A percentile compares a stretch with the other conserved stretches of the same genome.
Evolutionary conservation across 1,140 invertebrate genomes (phyloP).

Genomic region (Leguminivora glycinivorella): DNA sequence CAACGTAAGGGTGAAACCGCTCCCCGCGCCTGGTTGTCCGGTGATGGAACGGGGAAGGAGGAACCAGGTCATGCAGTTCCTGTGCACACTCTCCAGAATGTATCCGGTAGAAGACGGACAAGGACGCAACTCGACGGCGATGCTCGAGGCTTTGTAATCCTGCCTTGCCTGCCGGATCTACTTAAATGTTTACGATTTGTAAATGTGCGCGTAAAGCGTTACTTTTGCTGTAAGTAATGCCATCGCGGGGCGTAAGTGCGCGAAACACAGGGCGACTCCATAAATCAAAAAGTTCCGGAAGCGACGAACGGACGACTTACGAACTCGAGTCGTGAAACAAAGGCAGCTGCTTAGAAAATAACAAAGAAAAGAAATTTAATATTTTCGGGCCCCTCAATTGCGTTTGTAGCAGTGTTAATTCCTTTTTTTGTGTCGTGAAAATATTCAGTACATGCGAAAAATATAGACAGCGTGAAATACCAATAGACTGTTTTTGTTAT

Average conservation of each 20-base stretch:
- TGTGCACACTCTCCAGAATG: no score
- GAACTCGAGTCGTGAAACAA: slow-evolving; percentile 42
- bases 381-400: slow-evolving; percentile 36
- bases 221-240: neutral
- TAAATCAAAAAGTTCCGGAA: slow-evolving; percentile 52
- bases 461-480: neutral
- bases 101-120: no score
- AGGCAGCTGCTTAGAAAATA: slow-evolving; percentile 41
- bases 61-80: no score
- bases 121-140: no score
- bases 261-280: slow-evolving; percentile 34
- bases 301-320: slow-evolving; percentile 37
- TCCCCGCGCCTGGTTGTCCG: no score
- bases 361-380: slow-evolving; percentile 48
- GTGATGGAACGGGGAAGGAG: no score
- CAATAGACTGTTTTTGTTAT: no score
- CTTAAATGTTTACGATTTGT: neutral
- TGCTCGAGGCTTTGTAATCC: no score
- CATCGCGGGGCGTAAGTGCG: slow-evolving; percentile 34
- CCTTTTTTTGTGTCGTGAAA: slow-evolving; percentile 26
- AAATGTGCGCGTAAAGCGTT: neutral
- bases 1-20: no score
- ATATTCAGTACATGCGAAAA: neutral
- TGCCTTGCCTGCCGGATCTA: no score
- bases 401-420: slow-evolving; percentile 18